Conservation (phyloP, 2,888 invertebrate genomes). For the Drosophila helvetica region DNA sequence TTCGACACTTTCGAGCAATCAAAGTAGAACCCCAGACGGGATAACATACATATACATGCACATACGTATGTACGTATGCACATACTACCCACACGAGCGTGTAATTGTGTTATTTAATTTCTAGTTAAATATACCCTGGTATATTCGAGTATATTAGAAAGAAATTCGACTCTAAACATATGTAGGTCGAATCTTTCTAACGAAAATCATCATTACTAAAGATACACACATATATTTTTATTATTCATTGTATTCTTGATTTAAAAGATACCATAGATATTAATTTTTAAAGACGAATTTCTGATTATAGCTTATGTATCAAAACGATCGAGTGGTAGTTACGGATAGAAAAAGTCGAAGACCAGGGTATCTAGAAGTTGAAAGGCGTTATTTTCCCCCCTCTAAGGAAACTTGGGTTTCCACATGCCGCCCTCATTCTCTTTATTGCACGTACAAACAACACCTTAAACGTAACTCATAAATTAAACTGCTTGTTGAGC, state of each 20-base stretch:
- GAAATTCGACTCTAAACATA: no score
- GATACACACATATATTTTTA: no score
- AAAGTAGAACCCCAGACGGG: slow-evolving; percentile 20
- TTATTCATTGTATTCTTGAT: no score
- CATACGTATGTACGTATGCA: slow-evolving; percentile 84
- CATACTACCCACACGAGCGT: slow-evolving; percentile 35
- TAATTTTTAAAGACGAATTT: no score
- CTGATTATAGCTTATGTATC: no score
- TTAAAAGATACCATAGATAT: no score
- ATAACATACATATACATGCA: background rate
- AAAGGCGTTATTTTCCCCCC: background rate
- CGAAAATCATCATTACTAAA: no score
- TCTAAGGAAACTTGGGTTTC: slow-evolving; percentile 84
- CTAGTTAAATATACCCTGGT: background rate
- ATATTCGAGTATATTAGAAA: background rate
- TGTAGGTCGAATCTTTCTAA: no score
- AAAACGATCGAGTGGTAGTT: no score
- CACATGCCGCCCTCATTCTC: slow-evolving; percentile 86
- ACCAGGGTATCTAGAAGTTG: background rate
- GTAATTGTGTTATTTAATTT: background rate
- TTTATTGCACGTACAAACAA: slow-evolving; percentile 71
- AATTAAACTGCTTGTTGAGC: background rate
- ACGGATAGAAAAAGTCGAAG: background rate
- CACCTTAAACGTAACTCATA: slow-evolving; percentile 1
- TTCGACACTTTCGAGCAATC: slow-evolving; percentile 32